Evolutionary conservation across 2,888 invertebrate species (phyloP).

Genomic region (Diaprepes abbreviatus): DNA sequence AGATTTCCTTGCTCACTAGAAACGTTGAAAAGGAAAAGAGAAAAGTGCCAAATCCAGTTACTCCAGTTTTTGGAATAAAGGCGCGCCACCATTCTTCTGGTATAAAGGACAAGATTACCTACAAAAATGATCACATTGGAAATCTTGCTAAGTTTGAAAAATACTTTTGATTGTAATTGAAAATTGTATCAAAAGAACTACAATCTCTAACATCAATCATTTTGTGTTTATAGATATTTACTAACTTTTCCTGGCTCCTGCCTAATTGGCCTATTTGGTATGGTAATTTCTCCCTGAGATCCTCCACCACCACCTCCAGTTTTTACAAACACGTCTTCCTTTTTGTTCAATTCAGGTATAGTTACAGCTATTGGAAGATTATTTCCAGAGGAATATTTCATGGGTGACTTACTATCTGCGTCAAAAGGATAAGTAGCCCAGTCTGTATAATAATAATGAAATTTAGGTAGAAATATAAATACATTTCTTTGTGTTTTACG

Average conservation of each 20-base stretch:
- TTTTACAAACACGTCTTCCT: not conserved
- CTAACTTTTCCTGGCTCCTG: constrained; percentile 83
- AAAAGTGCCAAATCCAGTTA: constrained; percentile 92
- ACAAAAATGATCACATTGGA: not conserved
- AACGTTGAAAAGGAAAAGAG: constrained; percentile 84
- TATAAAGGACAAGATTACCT: constrained; percentile 78
- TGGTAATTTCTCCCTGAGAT: not conserved
- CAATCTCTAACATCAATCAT: too few species aligned
- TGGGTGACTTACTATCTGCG: not conserved
- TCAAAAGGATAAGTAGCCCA: constrained; percentile 39
- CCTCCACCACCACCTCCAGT: not conserved
- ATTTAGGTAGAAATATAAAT: too few species aligned
- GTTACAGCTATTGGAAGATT: not conserved
- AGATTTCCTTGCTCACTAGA: constrained; percentile 92
- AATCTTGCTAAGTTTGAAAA: too few species aligned
- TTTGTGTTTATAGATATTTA: too few species aligned
- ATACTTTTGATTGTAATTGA: too few species aligned
- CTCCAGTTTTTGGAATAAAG: constrained; percentile 94
- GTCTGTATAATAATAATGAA: not conserved
- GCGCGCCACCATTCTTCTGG: constrained; percentile 96
- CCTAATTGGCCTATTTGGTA: constrained; percentile 66
- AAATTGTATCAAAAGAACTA: too few species aligned
- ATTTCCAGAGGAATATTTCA: too few species aligned
- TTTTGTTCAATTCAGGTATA: not conserved
- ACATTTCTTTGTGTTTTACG: too few species aligned